These are phyloP conservation scores for Andrena chrysosceles DNA, from an alignment of 2,888 invertebrate genomes.

Conservation along the genomic window DNA sequence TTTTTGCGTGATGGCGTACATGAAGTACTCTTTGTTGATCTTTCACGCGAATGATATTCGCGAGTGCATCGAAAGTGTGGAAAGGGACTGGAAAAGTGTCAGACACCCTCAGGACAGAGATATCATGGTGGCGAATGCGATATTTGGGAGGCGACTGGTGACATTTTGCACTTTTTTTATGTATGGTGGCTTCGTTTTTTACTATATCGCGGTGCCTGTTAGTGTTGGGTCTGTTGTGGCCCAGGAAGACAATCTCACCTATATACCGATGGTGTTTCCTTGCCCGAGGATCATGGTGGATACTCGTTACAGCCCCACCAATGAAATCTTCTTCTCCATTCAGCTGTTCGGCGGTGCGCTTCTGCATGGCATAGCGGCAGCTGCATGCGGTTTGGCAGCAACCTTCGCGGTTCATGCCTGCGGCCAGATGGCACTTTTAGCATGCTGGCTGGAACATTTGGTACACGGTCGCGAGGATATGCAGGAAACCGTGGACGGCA, in stretches of 20 bases:
- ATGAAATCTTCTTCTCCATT: slow-evolving; percentile 60
- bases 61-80: slow-evolving; percentile 67
- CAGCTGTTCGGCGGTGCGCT: slow-evolving; percentile 50
- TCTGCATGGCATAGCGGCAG: slow-evolving; percentile 48
- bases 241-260: slow-evolving; percentile 64
- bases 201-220: slow-evolving; percentile 59
- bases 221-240: slow-evolving; percentile 34
- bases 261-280: slow-evolving; percentile 62
- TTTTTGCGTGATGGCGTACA: slow-evolving; percentile 72
- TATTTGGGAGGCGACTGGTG: slow-evolving; percentile 71
- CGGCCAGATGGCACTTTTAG: slow-evolving; percentile 68
- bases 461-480: slow-evolving; percentile 39
- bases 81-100: slow-evolving; percentile 72
- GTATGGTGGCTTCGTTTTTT: slow-evolving; percentile 64
- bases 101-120: slow-evolving; percentile 56
- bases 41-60: slow-evolving; percentile 55
- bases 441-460: slow-evolving; percentile 51
- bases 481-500: background rate
- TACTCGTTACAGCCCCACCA: slow-evolving; percentile 49
- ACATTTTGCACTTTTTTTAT: slow-evolving; percentile 71
- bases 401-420: slow-evolving; percentile 70
- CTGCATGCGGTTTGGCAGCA: slow-evolving; percentile 65
- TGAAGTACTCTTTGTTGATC: slow-evolving; percentile 71
- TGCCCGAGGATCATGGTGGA: slow-evolving; percentile 55
- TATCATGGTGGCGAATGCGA: slow-evolving; percentile 73